Base-by-base conservation (phyloP, 2,797 vertebrate genomes). In the Acomys russatus region DNA sequence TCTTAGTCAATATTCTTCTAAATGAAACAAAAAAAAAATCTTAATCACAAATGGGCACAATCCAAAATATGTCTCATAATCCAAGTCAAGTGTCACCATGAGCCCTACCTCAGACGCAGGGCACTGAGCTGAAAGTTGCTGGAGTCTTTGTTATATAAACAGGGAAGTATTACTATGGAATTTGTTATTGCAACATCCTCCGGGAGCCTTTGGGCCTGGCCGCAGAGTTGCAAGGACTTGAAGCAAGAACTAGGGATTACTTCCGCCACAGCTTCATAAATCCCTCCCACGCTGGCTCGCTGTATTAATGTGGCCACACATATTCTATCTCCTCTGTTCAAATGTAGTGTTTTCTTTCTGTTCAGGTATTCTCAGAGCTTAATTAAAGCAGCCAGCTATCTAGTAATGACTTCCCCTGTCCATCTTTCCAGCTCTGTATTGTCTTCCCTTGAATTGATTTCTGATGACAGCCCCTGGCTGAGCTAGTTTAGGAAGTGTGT, bases 361-460 rank as follows among this genome's bases (percentile, higher is more conserved):
- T 95, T 97, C 44, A 96, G 92, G 95, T 28, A 71, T 51, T 93
- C 92, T 92, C 70, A 3, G 91, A 87, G 87, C 70, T 95, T 28
- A 96, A 97, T 98, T 95, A 95, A 56, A 90, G 33, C 90, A 89
- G 96, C 94, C 14, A 94, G 89, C 92, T 97, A 94, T 94, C 84
- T 77, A 90, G 64, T 95, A 97, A 95, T 92, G 95, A 97, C 86
- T 74, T 92, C 73, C 54, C 84, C 44, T 2, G 66, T 96, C 94
- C 92, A 93, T 77, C 66, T 95, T 78, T 64, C 89, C 70, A 94
- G 92, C 92, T 95, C 76, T 1, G 38, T 70, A 94, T 83, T 97
- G 35, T 95, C 94, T 91, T 44, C 33, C 54, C n/a, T 49, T 49
- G 96, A 92, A 96, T 22, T 94, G 80, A 92, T 94, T 89, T 97